Evolutionary conservation across 2,888 invertebrate species (phyloP).

Genomic region (Diadegma fenestrale): DNA sequence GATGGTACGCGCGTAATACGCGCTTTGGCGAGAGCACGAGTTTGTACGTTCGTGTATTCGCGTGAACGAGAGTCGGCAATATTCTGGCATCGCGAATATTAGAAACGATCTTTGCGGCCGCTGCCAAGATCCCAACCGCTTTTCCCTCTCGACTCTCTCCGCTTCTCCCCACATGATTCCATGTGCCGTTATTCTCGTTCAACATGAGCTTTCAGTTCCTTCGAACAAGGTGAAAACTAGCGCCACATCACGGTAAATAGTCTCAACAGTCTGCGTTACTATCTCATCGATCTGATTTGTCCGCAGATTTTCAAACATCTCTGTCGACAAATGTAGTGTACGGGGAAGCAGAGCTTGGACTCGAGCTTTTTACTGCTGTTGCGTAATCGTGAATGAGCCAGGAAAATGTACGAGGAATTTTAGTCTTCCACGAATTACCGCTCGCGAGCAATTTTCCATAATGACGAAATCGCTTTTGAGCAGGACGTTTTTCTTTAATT

Average conservation of each 20-base stretch:
- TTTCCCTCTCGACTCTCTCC: background rate
- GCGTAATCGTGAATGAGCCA: background rate
- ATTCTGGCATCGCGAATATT: conserved; percentile 56
- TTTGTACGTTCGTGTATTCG: background rate
- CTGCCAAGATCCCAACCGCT: conserved; percentile 29
- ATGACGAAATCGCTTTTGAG: background rate
- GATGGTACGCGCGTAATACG: conserved; percentile 23
- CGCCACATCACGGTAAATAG: conserved; percentile 19
- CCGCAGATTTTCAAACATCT: background rate
- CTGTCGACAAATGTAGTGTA: background rate
- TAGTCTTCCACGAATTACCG: background rate
- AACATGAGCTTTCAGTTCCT: background rate
- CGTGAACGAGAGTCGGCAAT: conserved; percentile 32
- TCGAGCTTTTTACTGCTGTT: background rate
- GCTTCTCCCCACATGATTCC: background rate
- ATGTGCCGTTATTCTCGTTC: conserved; percentile 10
- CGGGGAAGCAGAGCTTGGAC: background rate
- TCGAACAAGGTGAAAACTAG: conserved; percentile 43
- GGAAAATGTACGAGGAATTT: background rate
- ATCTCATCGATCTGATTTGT: conserved; percentile 24
- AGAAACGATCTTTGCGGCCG: conserved; percentile 24
- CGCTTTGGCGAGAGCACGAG: conserved; percentile 10
- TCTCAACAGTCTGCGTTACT: background rate
- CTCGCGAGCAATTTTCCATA: background rate
- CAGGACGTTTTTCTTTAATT: background rate